A percentile compares a stretch with the other conserved stretches of the same genome.
Conservation (phyloP, 2,797 vertebrate species). For the Anisognathus igniventris region DNA sequence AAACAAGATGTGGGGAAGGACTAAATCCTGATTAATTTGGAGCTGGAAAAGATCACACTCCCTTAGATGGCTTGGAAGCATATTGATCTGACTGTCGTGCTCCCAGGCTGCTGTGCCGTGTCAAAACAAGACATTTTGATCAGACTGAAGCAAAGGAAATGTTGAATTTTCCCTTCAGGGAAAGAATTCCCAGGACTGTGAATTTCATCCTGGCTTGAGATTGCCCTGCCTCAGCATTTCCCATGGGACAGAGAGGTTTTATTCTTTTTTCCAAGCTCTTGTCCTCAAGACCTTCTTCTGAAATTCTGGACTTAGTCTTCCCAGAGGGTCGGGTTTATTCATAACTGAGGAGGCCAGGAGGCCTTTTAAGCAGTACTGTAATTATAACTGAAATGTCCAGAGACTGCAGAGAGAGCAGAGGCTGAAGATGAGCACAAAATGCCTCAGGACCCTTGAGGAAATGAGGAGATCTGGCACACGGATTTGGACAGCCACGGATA, state of each 20-base stretch:
- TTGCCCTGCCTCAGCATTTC: neutral
- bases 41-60: constrained; percentile 24
- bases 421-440: neutral
- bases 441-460: neutral
- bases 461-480: neutral
- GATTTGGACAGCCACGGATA: neutral
- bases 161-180: constrained; percentile 7
- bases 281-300: neutral
- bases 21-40: neutral
- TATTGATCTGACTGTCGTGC: constrained; percentile 27
- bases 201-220: neutral
- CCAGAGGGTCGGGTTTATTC: neutral
- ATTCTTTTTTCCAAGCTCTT: neutral
- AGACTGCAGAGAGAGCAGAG: neutral
- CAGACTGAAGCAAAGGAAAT: neutral
- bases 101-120: neutral
- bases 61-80: neutral
- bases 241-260: neutral
- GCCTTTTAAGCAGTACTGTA: neutral
- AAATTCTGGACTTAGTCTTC: neutral
- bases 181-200: neutral
- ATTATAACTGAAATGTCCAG: neutral
- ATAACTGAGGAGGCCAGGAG: neutral
- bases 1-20: neutral
- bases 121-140: neutral